phyloP scores from a whole-genome alignment of 2,113 vertebrate genomes.

The Daphoenositta chrysoptera region DNA sequence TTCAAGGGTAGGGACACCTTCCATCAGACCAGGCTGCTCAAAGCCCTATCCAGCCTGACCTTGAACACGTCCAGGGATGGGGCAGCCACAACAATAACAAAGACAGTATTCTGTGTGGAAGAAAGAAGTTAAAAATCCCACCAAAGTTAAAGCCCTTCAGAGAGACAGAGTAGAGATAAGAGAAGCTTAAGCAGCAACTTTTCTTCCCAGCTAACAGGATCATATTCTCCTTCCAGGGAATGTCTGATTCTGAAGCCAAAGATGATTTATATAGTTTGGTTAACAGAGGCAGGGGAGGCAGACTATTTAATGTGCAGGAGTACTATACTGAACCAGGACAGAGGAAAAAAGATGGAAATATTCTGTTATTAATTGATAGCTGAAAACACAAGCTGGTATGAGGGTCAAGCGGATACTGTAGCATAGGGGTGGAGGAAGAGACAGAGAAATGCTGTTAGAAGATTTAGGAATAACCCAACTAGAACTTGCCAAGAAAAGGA shows the following conservation, averaged over 20 bases:
- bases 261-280: background rate
- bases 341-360: background rate
- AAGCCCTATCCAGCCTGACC: background rate
- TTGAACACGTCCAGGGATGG: background rate
- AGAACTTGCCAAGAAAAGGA: background rate
- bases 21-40: background rate
- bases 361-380: background rate
- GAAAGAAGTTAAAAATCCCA: background rate
- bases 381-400: background rate
- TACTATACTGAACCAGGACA: background rate
- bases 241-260: background rate
- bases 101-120: background rate
- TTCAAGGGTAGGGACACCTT: no score
- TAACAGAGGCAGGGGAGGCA: background rate
- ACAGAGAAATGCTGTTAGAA: background rate
- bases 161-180: background rate
- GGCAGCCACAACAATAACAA: background rate
- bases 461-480: background rate
- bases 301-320: background rate
- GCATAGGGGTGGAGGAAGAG: background rate
- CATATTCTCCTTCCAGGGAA: background rate
- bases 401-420: background rate
- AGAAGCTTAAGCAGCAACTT: background rate
- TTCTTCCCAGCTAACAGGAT: background rate
- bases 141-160: background rate